Evolutionary conservation across 2,888 invertebrate genomes (phyloP).

Genomic region (Ceramica pisi): DNA sequence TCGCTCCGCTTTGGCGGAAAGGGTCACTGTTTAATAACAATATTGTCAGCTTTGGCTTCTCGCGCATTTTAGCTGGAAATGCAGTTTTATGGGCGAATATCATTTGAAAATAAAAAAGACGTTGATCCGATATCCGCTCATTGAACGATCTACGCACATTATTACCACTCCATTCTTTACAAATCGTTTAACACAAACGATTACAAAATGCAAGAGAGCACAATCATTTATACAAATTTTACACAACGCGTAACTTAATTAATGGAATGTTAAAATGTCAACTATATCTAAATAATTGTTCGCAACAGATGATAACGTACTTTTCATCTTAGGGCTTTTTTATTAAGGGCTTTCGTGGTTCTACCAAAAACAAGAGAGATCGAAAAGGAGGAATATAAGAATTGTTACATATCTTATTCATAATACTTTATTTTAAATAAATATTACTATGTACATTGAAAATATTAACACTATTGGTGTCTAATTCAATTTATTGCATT

Average conservation of each 20-base stretch:
- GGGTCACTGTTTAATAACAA: neutral
- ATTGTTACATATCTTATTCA: slow-evolving; percentile 56
- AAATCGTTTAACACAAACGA: slow-evolving; percentile 38
- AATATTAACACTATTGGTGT: slow-evolving; percentile 68
- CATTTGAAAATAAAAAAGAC: neutral
- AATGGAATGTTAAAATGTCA: slow-evolving; percentile 63
- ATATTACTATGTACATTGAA: slow-evolving; percentile 69
- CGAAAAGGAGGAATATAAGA: slow-evolving; percentile 61
- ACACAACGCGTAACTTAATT: slow-evolving; percentile 46
- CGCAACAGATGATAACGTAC: slow-evolving; percentile 36
- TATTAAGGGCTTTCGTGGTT: slow-evolving; percentile 26
- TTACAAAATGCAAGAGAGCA: slow-evolving; percentile 50
- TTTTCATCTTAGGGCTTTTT: slow-evolving; percentile 5
- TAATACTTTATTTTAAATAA: slow-evolving; percentile 64
- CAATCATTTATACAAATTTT: slow-evolving; percentile 26
- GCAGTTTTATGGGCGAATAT: neutral
- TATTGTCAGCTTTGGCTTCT: too few relatives aligned
- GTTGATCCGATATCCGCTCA: neutral
- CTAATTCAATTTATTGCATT: slow-evolving; percentile 73
- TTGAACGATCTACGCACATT: slow-evolving; percentile 9
- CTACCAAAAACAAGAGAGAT: slow-evolving; percentile 47
- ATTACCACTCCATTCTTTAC: slow-evolving; percentile 21
- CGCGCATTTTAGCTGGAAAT: too few relatives aligned
- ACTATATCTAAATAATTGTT: slow-evolving; percentile 43
- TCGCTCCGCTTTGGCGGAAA: neutral